phyloP scores from a whole-genome alignment of 2,888 invertebrate genomes.

The Drosophila anomalata region DNA sequence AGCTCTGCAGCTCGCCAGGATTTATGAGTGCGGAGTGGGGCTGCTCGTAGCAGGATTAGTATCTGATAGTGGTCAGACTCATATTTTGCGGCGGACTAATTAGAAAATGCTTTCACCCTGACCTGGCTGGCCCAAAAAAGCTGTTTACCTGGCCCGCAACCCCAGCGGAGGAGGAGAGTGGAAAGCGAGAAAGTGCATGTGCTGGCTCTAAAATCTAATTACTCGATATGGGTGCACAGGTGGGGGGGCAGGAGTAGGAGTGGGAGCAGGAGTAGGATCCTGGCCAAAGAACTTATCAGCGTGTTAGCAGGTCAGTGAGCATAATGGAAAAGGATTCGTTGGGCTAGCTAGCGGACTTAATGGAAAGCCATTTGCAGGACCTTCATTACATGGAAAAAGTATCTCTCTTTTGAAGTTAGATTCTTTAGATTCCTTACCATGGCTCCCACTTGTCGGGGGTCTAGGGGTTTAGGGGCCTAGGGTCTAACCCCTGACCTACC shows the following conservation, averaged over 20 bases:
- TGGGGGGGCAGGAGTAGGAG: background rate
- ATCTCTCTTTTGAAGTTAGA: background rate
- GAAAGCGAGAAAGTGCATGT: conserved; percentile 54
- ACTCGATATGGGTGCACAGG: conserved; percentile 33
- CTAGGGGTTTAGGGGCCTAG: conserved; percentile 18
- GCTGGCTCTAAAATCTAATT: conserved; percentile 70
- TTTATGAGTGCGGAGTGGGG: conserved; percentile 55
- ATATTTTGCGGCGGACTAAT: conserved; percentile 70
- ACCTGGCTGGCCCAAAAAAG: conserved; percentile 45
- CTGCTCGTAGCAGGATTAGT: conserved; percentile 13
- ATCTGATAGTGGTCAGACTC: conserved; percentile 47
- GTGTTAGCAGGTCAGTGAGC: conserved; percentile 56
- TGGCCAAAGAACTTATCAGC: conserved; percentile 48
- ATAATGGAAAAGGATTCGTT: conserved; percentile 27
- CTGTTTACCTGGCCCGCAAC: conserved; percentile 54
- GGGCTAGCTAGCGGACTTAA: background rate
- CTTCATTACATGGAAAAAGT: background rate
- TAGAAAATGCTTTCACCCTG: conserved; percentile 52
- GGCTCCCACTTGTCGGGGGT: conserved; percentile 61
- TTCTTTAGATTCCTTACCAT: conserved; percentile 4
- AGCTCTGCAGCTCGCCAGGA: conserved; percentile 10
- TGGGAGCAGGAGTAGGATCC: background rate
- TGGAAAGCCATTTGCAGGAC: background rate
- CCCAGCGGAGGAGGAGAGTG: background rate
- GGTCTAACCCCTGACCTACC: conserved; percentile 6